Percentiles rank a stretch among this genome's conserved stretches.
Evolutionary conservation across 1,140 invertebrate genomes (phyloP).

Genomic region (Anoplophora glabripennis): DNA sequence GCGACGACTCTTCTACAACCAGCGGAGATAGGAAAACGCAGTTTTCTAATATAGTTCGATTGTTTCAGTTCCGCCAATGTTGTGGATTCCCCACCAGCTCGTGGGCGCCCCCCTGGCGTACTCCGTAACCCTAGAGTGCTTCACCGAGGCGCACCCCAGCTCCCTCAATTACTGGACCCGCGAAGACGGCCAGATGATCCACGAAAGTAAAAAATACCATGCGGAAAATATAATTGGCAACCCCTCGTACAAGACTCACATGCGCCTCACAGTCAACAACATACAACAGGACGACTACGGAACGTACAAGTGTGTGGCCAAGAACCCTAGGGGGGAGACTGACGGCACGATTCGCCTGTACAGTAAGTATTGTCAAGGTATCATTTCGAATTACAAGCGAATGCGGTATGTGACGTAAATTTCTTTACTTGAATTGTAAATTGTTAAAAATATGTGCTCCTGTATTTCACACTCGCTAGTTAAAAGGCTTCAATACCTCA

Average conservation of each 20-base stretch:
- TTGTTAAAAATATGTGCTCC: neutral
- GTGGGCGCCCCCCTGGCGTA: constrained; percentile 78
- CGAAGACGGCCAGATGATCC: constrained; percentile 84
- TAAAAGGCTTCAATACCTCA: too few relatives aligned
- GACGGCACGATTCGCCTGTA: constrained; percentile 88
- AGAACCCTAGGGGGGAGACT: constrained; percentile 88
- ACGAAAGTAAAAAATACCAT: constrained; percentile 78
- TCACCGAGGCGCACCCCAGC: constrained; percentile 85
- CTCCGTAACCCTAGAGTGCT: constrained; percentile 82
- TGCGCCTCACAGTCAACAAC: constrained; percentile 74
- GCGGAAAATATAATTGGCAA: constrained; percentile 65
- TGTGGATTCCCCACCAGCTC: constrained; percentile 87
- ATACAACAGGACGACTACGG: constrained; percentile 78
- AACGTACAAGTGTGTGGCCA: constrained; percentile 88
- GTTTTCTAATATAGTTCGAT: constrained; percentile 1
- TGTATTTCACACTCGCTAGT: neutral
- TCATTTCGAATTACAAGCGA: neutral
- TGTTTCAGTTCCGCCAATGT: constrained; percentile 81
- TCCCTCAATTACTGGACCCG: constrained; percentile 90
- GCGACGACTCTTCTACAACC: too few relatives aligned
- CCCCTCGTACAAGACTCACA: constrained; percentile 77
- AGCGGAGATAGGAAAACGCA: too few relatives aligned
- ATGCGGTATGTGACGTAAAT: too few relatives aligned
- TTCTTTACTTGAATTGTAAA: neutral
- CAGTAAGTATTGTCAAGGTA: constrained; percentile 64